A percentile compares a stretch with the other conserved stretches of the same genome.
Conservation (phyloP, 2,888 invertebrate genomes). For the Nemotelus nigrinus region DNA sequence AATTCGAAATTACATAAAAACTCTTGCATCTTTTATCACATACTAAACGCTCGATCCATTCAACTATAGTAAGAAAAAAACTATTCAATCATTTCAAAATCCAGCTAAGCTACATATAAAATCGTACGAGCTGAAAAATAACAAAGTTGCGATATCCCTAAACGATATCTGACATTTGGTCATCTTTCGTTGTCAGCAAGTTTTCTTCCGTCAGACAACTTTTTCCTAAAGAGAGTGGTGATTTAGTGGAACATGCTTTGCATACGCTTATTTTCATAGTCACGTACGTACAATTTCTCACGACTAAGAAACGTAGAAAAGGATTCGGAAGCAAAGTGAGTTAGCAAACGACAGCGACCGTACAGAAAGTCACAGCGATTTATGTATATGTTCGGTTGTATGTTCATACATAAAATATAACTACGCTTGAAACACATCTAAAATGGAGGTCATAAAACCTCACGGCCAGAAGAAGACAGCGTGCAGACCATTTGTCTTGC, state of each 20-base stretch:
- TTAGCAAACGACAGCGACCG: neutral
- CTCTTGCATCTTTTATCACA: neutral
- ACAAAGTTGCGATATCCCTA: slow-evolving; percentile 31
- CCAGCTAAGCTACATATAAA: neutral
- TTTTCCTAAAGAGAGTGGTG: slow-evolving; percentile 42
- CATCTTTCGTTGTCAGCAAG: slow-evolving; percentile 37
- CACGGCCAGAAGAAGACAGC: slow-evolving; percentile 16
- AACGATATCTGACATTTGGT: slow-evolving; percentile 7
- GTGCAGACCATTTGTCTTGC: slow-evolving; percentile 19
- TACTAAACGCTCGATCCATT: neutral
- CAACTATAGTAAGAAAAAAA: neutral
- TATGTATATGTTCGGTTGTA: neutral
- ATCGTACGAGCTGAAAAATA: slow-evolving; percentile 1
- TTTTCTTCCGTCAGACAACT: slow-evolving; percentile 25
- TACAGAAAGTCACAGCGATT: neutral
- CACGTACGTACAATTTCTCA: slow-evolving; percentile 34
- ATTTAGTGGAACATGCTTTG: slow-evolving; percentile 40
- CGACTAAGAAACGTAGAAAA: neutral
- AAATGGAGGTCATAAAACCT: slow-evolving; percentile 32
- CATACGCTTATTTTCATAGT: slow-evolving; percentile 34
- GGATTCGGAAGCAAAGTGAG: neutral
- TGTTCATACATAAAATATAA: slow-evolving; percentile 8
- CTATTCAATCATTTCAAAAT: neutral
- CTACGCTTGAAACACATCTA: neutral
- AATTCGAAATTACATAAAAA: no score